Evolutionary conservation across 2,113 vertebrate species (phyloP).

Genomic region (Crotophaga sulcirostris): DNA sequence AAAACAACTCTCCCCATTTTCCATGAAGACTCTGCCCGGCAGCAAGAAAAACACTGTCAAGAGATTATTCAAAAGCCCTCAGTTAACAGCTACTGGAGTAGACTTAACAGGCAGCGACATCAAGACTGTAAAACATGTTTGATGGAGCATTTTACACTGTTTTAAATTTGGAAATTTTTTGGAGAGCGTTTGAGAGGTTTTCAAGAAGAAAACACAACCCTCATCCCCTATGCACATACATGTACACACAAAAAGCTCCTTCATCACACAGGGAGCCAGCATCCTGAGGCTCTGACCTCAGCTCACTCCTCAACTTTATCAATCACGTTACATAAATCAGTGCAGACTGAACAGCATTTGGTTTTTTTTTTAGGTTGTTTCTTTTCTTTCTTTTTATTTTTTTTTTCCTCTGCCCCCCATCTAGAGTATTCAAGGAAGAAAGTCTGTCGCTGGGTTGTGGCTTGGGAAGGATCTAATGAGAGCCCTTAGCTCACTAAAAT

Average conservation of each 20-base stretch:
- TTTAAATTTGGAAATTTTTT: slow-evolving; percentile 59
- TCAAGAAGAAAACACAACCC: slow-evolving; percentile 19
- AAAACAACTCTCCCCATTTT: not conserved
- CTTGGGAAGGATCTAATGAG: slow-evolving; percentile 3
- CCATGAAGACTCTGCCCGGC: not conserved
- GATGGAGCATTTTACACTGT: slow-evolving; percentile 63
- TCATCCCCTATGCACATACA: not conserved
- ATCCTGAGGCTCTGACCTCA: slow-evolving; percentile 30
- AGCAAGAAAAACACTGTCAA: slow-evolving; percentile 22
- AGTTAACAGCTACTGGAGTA: not conserved
- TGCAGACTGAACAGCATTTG: not conserved
- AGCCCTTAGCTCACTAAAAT: not conserved
- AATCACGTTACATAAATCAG: not conserved
- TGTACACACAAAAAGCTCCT: slow-evolving; percentile 12
- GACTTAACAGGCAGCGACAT: slow-evolving; percentile 8
- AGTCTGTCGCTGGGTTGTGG: not conserved
- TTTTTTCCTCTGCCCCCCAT: not conserved
- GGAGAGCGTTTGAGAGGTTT: slow-evolving; percentile 26
- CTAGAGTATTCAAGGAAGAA: not conserved
- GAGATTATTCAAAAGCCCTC: slow-evolving; percentile 24
- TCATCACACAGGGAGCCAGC: not conserved
- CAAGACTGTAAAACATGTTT: slow-evolving; percentile 53
- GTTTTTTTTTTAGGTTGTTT: not conserved
- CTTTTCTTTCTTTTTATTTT: not conserved
- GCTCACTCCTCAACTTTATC: slow-evolving; percentile 45